phyloP scores from a whole-genome alignment of 23 tunicate genomes.

The Ciona savignyi region DNA sequence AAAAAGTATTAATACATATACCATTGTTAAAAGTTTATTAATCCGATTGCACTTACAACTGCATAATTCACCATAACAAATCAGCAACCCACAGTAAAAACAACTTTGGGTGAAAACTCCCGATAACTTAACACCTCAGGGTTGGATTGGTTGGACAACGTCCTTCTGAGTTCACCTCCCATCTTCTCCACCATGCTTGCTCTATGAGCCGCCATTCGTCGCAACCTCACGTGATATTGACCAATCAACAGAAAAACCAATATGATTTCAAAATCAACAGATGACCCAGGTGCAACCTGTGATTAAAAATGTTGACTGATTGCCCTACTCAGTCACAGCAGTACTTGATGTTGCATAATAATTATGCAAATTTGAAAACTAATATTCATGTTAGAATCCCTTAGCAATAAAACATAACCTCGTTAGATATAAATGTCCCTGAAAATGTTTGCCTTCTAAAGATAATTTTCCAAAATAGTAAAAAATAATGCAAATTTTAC shows the following conservation, averaged over 20 bases:
- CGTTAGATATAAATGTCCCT: no score
- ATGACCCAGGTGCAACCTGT: slow-evolving; percentile 30
- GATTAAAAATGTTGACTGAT: no score
- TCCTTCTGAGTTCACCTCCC: not conserved
- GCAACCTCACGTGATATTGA: slow-evolving; percentile 39
- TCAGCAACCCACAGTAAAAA: not conserved
- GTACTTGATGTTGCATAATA: no score
- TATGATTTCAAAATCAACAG: slow-evolving; percentile 25
- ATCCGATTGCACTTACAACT: no score
- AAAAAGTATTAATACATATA: no score
- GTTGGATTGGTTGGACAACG: slow-evolving; percentile 12
- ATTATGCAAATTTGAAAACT: no score
- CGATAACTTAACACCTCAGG: slow-evolving; percentile 5
- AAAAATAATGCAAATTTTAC: not conserved
- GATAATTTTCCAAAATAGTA: slow-evolving; percentile 37
- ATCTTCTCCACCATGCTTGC: not conserved
- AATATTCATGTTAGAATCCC: no score
- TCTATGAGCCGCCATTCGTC: not conserved
- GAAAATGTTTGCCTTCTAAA: no score
- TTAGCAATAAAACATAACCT: no score
- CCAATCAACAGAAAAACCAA: slow-evolving; percentile 54
- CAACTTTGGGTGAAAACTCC: slow-evolving; percentile 22
- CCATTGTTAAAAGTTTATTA: no score
- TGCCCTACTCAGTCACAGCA: no score
- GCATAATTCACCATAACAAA: no score